phyloP scores from a whole-genome alignment of 2,797 vertebrate genomes.

The Siniperca obscura region DNA sequence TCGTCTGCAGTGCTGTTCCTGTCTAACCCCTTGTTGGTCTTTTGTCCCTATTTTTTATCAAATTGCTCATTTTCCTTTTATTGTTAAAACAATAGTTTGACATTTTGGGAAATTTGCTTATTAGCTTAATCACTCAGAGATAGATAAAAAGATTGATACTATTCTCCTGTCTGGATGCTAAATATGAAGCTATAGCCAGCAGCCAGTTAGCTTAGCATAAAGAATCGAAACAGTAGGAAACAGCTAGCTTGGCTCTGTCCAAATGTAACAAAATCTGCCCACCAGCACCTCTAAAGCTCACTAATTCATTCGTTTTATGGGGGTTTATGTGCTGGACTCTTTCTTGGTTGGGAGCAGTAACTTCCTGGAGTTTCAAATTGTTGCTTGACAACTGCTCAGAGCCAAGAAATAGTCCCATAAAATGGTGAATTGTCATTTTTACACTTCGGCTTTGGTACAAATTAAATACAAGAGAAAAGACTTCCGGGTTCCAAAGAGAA shows the following conservation, averaged over 20 bases:
- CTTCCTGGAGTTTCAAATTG: no score
- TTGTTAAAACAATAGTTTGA: constrained; percentile 28
- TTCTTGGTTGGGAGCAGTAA: not conserved
- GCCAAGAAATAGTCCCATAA: not conserved
- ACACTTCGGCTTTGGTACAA: not conserved
- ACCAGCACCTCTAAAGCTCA: not conserved
- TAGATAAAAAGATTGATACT: constrained; percentile 9
- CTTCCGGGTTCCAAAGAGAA: not conserved
- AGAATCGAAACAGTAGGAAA: not conserved
- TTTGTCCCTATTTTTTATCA: constrained; percentile 1
- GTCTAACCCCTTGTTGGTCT: constrained; percentile 68
- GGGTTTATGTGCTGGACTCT: not conserved
- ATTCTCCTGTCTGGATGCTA: not conserved
- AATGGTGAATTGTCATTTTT: not conserved
- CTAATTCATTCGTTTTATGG: not conserved
- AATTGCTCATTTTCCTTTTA: constrained; percentile 18
- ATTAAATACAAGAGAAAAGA: not conserved
- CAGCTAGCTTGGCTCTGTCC: not conserved
- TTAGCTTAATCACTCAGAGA: not conserved
- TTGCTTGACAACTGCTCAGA: not conserved
- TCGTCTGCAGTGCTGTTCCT: constrained; percentile 56
- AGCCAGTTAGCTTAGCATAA: constrained; percentile 7
- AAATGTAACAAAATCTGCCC: not conserved
- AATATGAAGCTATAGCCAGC: not conserved
- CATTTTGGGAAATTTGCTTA: constrained; percentile 46